A percentile compares a stretch with the other conserved stretches of the same genome.
These are phyloP conservation scores for Psittacara wagleri DNA, from an alignment of 2,113 vertebrate species.

Conservation along the genomic window DNA sequence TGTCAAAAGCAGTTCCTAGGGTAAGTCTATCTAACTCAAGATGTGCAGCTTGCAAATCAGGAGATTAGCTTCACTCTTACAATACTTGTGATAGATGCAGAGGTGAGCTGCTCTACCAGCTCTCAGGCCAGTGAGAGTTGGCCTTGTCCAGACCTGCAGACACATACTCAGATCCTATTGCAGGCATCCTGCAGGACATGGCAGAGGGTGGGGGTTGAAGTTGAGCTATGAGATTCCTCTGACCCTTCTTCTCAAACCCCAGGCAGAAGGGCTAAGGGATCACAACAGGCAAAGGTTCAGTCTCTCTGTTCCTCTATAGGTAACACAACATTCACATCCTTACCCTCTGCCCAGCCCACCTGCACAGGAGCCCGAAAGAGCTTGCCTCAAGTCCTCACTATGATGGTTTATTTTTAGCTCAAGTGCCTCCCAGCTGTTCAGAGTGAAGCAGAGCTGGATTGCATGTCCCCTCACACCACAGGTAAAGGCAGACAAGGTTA, in stretches of 20 bases:
- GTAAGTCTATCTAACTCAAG: background rate
- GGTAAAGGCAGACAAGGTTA: background rate
- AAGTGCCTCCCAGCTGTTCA: background rate
- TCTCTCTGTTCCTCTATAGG: background rate
- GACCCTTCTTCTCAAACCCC: background rate
- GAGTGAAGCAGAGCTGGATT: background rate
- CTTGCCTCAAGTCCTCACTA: background rate
- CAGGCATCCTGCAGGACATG: background rate
- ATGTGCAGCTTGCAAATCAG: background rate
- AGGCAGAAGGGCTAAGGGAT: background rate
- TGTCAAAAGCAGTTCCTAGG: background rate
- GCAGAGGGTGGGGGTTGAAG: background rate
- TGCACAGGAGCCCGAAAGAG: background rate
- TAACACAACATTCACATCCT: background rate
- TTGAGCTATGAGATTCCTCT: background rate
- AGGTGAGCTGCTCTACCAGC: background rate
- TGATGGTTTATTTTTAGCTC: background rate
- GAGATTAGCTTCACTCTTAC: background rate
- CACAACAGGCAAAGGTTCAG: background rate
- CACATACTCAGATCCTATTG: background rate
- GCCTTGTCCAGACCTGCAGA: no score
- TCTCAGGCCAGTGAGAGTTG: background rate
- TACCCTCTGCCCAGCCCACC: background rate
- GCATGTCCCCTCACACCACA: no score
- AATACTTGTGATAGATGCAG: background rate